Percentiles rank a stretch among this genome's conserved stretches.
Conservation (phyloP, 2,797 vertebrate species). For the Falco rusticolus region DNA sequence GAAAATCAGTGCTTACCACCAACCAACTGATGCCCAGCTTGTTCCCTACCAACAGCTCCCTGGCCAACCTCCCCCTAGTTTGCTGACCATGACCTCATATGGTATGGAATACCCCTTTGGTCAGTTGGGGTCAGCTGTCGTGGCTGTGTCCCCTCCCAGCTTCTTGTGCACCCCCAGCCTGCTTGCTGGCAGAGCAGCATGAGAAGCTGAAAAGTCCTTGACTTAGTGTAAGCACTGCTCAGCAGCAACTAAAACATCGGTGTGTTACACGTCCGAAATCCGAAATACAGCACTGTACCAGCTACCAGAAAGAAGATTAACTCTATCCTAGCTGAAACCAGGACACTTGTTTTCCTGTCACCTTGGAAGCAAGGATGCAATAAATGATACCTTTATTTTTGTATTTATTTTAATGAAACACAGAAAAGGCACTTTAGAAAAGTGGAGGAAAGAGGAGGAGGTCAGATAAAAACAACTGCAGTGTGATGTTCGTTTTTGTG, state of each 20-base stretch:
- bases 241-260: background rate
- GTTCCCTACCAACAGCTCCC: background rate
- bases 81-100: background rate
- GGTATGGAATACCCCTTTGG: background rate
- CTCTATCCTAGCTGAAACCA: background rate
- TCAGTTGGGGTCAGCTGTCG: background rate
- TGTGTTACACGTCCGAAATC: background rate
- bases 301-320: background rate
- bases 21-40: background rate
- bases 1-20: background rate
- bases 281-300: background rate
- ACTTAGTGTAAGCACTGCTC: background rate
- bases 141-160: background rate
- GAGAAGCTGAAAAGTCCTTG: background rate
- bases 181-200: fast-evolving
- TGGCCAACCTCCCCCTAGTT: background rate
- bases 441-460: slow-evolving; percentile 37
- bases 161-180: background rate
- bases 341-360: background rate
- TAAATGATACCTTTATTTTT: slow-evolving; percentile 51
- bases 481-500: slow-evolving; percentile 68
- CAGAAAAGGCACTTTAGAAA: slow-evolving; percentile 54
- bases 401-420: slow-evolving; percentile 44
- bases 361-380: slow-evolving; percentile 21
- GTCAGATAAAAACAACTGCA: slow-evolving; percentile 67